These are phyloP conservation scores for Capromys pilorides DNA, from an alignment of 2,797 vertebrate species.

Conservation along the genomic window DNA sequence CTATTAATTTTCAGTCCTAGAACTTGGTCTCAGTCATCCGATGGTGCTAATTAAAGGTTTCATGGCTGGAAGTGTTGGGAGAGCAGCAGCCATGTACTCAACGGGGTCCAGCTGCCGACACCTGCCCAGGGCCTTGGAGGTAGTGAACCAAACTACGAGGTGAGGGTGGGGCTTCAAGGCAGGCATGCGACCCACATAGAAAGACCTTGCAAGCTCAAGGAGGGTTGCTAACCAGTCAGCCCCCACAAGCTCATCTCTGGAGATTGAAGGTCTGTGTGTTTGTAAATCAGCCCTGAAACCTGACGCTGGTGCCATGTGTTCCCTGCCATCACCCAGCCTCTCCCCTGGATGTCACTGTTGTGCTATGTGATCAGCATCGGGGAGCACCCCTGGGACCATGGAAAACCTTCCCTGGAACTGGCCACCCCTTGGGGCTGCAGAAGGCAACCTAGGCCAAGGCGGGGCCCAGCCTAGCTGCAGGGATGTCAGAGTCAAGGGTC, in stretches of 20 bases:
- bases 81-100: rapidly evolving
- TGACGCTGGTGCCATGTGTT: not conserved
- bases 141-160: not conserved
- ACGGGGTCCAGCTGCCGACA: not conserved
- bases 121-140: not conserved
- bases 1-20: not conserved
- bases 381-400: not conserved
- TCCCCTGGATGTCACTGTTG: constrained; percentile 89
- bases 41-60: not conserved
- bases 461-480: not conserved
- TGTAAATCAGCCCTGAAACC: not conserved
- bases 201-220: not conserved
- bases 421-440: not conserved
- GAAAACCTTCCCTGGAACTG: not conserved
- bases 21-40: not conserved
- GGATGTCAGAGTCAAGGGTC: not conserved
- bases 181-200: rapidly evolving
- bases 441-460: not conserved
- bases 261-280: not conserved
- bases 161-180: not conserved
- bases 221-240: not conserved
- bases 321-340: constrained; percentile 73
- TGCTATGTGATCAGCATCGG: constrained; percentile 44
- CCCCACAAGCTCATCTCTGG: not conserved
- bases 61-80: not conserved